A percentile compares a stretch with the other conserved stretches of the same genome.
These are phyloP conservation scores for Ascidia mentula DNA, from an alignment of 23 tunicate genomes.

Conservation along the genomic window DNA sequence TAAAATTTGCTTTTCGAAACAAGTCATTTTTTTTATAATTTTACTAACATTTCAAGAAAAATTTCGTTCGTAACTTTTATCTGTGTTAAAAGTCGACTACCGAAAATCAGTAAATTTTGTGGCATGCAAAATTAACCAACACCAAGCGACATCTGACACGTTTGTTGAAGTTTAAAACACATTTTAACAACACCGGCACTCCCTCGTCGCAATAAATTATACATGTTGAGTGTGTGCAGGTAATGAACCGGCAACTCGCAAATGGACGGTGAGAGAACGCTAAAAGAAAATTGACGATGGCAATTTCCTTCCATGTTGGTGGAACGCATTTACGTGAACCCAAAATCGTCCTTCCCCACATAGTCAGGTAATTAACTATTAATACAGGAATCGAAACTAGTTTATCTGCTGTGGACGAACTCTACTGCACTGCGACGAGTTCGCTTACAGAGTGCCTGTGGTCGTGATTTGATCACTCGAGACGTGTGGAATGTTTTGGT, in stretches of 20 bases:
- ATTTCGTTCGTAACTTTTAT: no score
- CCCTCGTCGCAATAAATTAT: not conserved
- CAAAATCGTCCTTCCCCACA: not conserved
- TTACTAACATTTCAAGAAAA: no score
- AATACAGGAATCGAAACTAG: not conserved
- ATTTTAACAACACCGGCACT: not conserved
- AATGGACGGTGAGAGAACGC: not conserved
- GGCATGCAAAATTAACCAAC: not conserved
- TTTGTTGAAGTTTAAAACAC: not conserved
- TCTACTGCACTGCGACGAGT: not conserved
- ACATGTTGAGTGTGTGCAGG: not conserved
- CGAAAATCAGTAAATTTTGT: no score
- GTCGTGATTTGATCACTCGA: not conserved
- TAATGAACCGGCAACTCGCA: not conserved
- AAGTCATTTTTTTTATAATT: no score
- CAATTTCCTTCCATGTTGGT: not conserved
- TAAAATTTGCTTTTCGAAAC: no score
- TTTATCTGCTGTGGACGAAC: not conserved
- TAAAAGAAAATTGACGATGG: not conserved
- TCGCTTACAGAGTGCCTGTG: not conserved
- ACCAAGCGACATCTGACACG: not conserved
- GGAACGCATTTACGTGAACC: not conserved
- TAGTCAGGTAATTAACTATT: no score
- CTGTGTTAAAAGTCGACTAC: no score
- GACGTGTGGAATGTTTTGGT: not conserved